Evolutionary conservation across 1,140 invertebrate species (phyloP).

Genomic region (Drosophila dunni): DNA sequence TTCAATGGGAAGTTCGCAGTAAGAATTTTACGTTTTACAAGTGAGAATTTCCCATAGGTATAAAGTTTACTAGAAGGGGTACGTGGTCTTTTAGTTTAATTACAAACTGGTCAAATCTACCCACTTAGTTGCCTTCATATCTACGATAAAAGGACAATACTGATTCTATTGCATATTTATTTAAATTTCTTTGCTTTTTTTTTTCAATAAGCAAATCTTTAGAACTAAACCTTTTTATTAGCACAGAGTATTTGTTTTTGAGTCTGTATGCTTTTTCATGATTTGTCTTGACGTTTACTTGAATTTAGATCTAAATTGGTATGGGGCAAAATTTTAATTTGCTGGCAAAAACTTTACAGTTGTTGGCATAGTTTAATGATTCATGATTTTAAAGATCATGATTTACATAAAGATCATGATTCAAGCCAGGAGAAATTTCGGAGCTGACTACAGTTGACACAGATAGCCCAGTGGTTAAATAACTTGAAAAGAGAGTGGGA

Average conservation of each 20-base stretch:
- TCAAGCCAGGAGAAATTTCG: not conserved
- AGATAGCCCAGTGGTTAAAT: not conserved
- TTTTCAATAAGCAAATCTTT: conserved; percentile 40
- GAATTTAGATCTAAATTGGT: conserved; percentile 72
- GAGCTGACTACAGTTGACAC: conserved; percentile 35
- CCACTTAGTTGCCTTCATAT: too few relatives aligned
- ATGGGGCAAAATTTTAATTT: conserved; percentile 63
- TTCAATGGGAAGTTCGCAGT: too few relatives aligned
- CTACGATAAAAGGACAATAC: not conserved
- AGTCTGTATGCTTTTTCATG: conserved; percentile 3
- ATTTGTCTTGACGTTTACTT: conserved; percentile 46
- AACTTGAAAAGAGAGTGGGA: not conserved
- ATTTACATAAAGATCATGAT: conserved; percentile 55
- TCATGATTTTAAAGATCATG: conserved; percentile 75
- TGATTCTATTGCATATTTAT: too few relatives aligned
- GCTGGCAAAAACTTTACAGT: conserved; percentile 26
- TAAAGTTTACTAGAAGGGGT: too few relatives aligned
- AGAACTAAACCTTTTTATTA: conserved; percentile 57
- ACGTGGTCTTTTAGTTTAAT: too few relatives aligned
- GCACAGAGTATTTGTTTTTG: conserved; percentile 49
- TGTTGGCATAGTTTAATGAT: too few relatives aligned
- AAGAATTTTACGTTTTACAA: too few relatives aligned
- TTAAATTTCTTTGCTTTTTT: conserved; percentile 45
- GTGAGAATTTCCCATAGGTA: too few relatives aligned
- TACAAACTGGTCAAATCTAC: too few relatives aligned